A percentile compares a stretch with the other conserved stretches of the same genome.
These are phyloP conservation scores for Nematopogon swammerdamellus DNA, from an alignment of 2,888 invertebrate species.

Conservation along the genomic window DNA sequence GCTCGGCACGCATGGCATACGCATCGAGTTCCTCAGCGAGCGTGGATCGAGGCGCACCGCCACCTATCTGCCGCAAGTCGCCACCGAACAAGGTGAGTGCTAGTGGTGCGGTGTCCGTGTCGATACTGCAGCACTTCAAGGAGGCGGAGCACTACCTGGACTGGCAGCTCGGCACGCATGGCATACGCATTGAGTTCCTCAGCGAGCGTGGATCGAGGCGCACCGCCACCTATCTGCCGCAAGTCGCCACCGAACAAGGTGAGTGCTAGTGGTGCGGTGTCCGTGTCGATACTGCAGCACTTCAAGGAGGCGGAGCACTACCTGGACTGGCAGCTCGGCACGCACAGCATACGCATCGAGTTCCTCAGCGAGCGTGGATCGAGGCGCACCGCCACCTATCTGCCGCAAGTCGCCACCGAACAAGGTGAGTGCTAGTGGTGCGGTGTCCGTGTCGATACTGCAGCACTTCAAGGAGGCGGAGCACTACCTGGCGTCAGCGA, in stretches of 20 bases:
- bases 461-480: conserved; percentile 94
- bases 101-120: conserved; percentile 96
- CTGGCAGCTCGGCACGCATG: conserved; percentile 97
- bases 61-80: conserved; percentile 98
- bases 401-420: conserved; percentile 97
- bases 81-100: conserved; percentile 94
- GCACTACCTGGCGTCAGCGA: conserved; percentile 90
- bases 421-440: conserved; percentile 95
- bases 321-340: conserved; percentile 96
- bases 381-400: conserved; percentile 95
- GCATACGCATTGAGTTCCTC: conserved; percentile 95
- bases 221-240: conserved; percentile 97
- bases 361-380: conserved; percentile 91
- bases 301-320: conserved; percentile 96
- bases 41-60: conserved; percentile 93
- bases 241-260: conserved; percentile 98
- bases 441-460: conserved; percentile 94
- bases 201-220: conserved; percentile 91
- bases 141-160: conserved; percentile 93
- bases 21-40: conserved; percentile 95
- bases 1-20: conserved; percentile 94
- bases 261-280: conserved; percentile 83
- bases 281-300: conserved; percentile 92
- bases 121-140: conserved; percentile 94
- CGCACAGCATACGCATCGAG: conserved; percentile 97